Percentiles rank a stretch among this genome's conserved stretches.
Evolutionary conservation across 2,888 invertebrate species (phyloP).

Genomic region (Erebia ligea): DNA sequence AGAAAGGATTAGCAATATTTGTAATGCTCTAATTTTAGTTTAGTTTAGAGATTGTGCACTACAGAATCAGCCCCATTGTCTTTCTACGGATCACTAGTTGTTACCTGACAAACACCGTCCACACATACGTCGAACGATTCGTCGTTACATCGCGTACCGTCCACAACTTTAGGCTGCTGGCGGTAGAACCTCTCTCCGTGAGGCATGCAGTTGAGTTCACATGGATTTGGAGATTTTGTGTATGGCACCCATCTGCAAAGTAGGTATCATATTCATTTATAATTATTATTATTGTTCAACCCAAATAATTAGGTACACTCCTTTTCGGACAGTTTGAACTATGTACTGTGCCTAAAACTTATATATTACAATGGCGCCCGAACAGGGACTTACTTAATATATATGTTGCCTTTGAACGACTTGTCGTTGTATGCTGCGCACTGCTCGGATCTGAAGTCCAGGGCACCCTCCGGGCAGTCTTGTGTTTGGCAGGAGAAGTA

Average conservation of each 20-base stretch:
- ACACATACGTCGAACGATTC: slow-evolving; percentile 96
- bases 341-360: too few species aligned
- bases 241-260: slow-evolving; percentile 93
- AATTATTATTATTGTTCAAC: too few species aligned
- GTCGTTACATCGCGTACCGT: slow-evolving; percentile 93
- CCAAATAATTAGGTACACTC: too few species aligned
- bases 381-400: slow-evolving; percentile 84
- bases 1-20: too few species aligned
- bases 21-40: too few species aligned
- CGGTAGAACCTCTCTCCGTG: slow-evolving; percentile 94
- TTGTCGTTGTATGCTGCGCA: slow-evolving; percentile 93
- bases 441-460: slow-evolving; percentile 94
- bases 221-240: slow-evolving; percentile 93
- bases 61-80: too few species aligned
- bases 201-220: slow-evolving; percentile 98
- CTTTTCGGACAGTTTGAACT: too few species aligned
- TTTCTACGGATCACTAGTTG: too few species aligned
- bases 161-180: slow-evolving; percentile 90
- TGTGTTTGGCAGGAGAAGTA: slow-evolving; percentile 97
- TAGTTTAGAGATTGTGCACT: too few species aligned
- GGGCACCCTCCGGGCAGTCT: slow-evolving; percentile 90
- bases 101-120: slow-evolving; percentile 94
- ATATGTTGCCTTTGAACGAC: slow-evolving; percentile 91
- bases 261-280: not conserved
- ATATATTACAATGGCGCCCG: too few species aligned